phyloP scores from a whole-genome alignment of 2,888 invertebrate species.

The Pseudococcus longispinus region DNA sequence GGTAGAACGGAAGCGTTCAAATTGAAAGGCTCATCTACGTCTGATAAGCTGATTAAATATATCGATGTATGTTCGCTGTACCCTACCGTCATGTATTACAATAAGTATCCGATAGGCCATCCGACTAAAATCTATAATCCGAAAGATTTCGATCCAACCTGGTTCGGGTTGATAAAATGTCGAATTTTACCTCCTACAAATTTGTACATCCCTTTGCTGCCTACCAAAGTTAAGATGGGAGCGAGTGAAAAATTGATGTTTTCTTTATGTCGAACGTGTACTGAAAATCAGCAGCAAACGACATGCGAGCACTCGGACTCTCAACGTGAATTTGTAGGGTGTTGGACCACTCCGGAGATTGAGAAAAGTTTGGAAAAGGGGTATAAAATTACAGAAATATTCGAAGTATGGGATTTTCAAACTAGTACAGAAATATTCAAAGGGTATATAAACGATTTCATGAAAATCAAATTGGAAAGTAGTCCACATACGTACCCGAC shows the following conservation, averaged over 20 bases:
- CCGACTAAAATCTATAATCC: slow-evolving; percentile 59
- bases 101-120: slow-evolving; percentile 59
- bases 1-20: too few relatives aligned
- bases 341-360: slow-evolving; percentile 53
- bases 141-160: slow-evolving; percentile 58
- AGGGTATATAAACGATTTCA: slow-evolving; percentile 28
- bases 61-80: too few relatives aligned
- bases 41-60: slow-evolving; percentile 58
- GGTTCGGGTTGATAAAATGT: slow-evolving; percentile 60
- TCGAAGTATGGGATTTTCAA: slow-evolving; percentile 50
- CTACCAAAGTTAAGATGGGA: slow-evolving; percentile 42
- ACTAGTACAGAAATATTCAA: slow-evolving; percentile 5
- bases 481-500: background rate
- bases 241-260: slow-evolving; percentile 51
- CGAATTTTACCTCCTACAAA: slow-evolving; percentile 58
- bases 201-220: slow-evolving; percentile 58
- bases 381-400: slow-evolving; percentile 52
- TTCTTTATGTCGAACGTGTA: slow-evolving; percentile 48
- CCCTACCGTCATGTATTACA: slow-evolving; percentile 59
- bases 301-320: background rate
- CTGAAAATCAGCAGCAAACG: slow-evolving; percentile 37
- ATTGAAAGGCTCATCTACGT: too few relatives aligned
- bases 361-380: slow-evolving; percentile 43
- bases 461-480: slow-evolving; percentile 48
- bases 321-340: slow-evolving; percentile 41